phyloP scores from a whole-genome alignment of 1,140 invertebrate genomes.

The Melipona quadrifasciata region DNA sequence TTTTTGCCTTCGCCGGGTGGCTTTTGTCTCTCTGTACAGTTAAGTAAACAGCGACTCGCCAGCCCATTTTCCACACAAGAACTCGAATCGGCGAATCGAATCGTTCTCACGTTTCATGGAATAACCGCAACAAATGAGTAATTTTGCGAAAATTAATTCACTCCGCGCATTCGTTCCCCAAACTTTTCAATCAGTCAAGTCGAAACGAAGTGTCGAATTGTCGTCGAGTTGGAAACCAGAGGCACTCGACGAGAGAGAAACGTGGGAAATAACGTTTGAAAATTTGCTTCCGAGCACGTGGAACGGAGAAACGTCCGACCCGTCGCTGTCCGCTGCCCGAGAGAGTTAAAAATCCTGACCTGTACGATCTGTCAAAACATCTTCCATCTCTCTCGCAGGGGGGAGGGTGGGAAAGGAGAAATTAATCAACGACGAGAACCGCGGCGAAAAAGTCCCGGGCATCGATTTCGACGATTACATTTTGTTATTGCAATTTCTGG shows the following conservation, averaged over 20 bases:
- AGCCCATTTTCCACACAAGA: conserved; percentile 29
- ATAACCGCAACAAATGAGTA: neutral
- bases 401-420: neutral
- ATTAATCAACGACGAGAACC: neutral
- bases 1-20: neutral
- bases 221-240: too few species aligned
- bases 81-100: neutral
- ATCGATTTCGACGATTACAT: neutral
- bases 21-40: conserved; percentile 45
- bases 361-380: neutral
- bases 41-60: conserved; percentile 48
- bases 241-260: too few species aligned
- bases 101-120: conserved; percentile 1
- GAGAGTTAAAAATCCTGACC: neutral
- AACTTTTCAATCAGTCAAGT: too few species aligned
- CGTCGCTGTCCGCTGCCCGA: too few species aligned
- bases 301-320: too few species aligned
- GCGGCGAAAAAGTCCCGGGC: too few species aligned
- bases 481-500: conserved; percentile 55
- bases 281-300: too few species aligned
- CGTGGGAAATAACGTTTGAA: too few species aligned
- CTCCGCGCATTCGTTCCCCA: too few species aligned
- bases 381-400: neutral
- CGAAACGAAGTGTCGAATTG: too few species aligned
- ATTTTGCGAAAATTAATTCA: too few species aligned